A percentile compares a stretch with the other conserved stretches of the same genome.
phyloP scores from a whole-genome alignment of 2,113 vertebrate genomes.

The Paedocypris sp. region DNA sequence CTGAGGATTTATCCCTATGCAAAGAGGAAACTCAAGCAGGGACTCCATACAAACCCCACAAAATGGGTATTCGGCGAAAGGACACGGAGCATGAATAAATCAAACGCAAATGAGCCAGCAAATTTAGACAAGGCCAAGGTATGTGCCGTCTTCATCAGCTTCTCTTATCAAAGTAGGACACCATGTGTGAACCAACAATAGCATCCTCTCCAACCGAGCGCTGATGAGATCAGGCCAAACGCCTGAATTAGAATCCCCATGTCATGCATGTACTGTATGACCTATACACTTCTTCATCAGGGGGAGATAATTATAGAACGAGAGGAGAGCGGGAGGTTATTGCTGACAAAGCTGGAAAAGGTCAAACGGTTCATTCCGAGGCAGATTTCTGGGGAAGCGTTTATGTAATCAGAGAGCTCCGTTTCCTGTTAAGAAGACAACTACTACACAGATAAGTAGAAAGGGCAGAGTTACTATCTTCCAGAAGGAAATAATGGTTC shows the following conservation, averaged over 20 bases:
- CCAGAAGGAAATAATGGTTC: no score
- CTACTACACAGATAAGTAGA: no score
- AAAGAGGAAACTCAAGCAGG: neutral
- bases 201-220: conserved; percentile 18
- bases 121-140: conserved; percentile 8
- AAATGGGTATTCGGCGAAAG: neutral
- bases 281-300: conserved; percentile 28
- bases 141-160: conserved; percentile 1
- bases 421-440: no score
- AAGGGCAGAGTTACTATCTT: no score
- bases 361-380: conserved; percentile 3
- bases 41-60: conserved; percentile 3
- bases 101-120: conserved; percentile 9
- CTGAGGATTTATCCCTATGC: conserved; percentile 26
- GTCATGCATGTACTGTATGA: conserved; percentile 17
- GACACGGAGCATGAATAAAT: conserved; percentile 11
- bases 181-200: conserved; percentile 29
- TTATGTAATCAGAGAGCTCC: no score
- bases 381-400: no score
- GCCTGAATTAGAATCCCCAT: conserved; percentile 7
- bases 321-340: conserved; percentile 35
- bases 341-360: conserved; percentile 9
- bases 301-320: conserved; percentile 44
- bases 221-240: neutral
- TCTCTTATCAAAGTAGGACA: conserved; percentile 26